Percentiles rank a stretch among this genome's conserved stretches.
These are phyloP conservation scores for Muscicapa adusta DNA, from an alignment of 2,113 vertebrate genomes.

Conservation along the genomic window DNA sequence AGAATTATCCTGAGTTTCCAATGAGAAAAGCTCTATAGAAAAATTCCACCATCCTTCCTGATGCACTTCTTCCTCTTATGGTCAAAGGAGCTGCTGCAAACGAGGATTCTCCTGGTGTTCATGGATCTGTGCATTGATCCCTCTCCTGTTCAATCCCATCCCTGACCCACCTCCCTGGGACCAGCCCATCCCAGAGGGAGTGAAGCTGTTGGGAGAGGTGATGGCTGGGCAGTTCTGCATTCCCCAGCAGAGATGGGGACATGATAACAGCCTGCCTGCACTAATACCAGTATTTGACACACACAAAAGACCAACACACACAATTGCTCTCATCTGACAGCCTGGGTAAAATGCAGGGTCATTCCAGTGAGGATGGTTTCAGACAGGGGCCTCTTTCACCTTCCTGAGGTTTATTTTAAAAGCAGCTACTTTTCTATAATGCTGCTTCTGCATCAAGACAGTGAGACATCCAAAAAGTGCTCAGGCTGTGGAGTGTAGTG, in stretches of 20 bases:
- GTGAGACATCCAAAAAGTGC: neutral
- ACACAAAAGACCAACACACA: neutral
- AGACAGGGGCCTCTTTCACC: neutral
- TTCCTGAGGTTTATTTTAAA: neutral
- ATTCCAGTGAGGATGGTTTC: neutral
- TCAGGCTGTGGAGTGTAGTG: neutral
- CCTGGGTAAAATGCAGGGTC: neutral
- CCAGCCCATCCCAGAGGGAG: neutral
- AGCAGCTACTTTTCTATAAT: neutral
- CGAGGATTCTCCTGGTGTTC: neutral
- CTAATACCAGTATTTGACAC: neutral
- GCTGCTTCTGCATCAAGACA: neutral
- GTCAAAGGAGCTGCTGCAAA: neutral
- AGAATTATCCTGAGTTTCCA: neutral
- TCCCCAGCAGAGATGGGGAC: neutral
- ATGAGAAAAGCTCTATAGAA: neutral
- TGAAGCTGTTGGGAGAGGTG: neutral
- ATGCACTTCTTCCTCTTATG: neutral
- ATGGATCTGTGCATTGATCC: neutral
- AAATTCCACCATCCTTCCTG: neutral
- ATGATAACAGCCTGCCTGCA: neutral
- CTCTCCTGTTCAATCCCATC: neutral
- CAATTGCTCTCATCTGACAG: neutral
- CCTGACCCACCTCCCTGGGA: neutral
- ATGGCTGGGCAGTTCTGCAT: neutral